Evolutionary conservation across 2,113 vertebrate species (phyloP).

Genomic region (Maccullochella peelii): DNA sequence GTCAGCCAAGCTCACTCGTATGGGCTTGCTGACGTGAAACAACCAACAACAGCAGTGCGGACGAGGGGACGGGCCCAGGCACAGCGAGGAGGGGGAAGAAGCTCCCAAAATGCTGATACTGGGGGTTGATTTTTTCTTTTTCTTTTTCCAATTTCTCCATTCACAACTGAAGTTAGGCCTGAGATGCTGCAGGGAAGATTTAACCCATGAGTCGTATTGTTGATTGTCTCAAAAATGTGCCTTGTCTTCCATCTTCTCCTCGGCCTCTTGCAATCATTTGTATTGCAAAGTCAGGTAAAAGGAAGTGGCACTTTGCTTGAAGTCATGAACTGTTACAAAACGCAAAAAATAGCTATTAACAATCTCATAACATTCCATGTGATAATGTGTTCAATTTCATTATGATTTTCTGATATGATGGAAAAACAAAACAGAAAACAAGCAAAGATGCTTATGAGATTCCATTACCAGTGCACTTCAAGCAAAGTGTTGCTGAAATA

Average conservation of each 20-base stretch:
- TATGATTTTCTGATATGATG: not conserved
- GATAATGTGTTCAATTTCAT: not conserved
- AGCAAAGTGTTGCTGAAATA: slow-evolving; percentile 26
- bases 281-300: slow-evolving; percentile 13
- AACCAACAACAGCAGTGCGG: not conserved
- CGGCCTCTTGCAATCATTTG: not conserved
- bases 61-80: not conserved
- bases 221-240: slow-evolving; percentile 65
- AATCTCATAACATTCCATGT: slow-evolving; percentile 40
- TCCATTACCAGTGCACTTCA: slow-evolving; percentile 5
- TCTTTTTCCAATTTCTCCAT: slow-evolving; percentile 4
- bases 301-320: slow-evolving; percentile 47
- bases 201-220: slow-evolving; percentile 17
- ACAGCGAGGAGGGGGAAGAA: not conserved
- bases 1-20: slow-evolving; percentile 95
- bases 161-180: slow-evolving; percentile 37
- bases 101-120: not conserved
- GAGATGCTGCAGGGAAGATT: slow-evolving; percentile 10
- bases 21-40: slow-evolving; percentile 92
- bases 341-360: slow-evolving; percentile 18
- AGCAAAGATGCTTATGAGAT: not conserved
- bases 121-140: not conserved
- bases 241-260: slow-evolving; percentile 53
- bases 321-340: not conserved
- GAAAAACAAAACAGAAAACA: too few species aligned